Evolutionary conservation across 1,140 invertebrate genomes (phyloP).

Genomic region (Drosophila arizonae): DNA sequence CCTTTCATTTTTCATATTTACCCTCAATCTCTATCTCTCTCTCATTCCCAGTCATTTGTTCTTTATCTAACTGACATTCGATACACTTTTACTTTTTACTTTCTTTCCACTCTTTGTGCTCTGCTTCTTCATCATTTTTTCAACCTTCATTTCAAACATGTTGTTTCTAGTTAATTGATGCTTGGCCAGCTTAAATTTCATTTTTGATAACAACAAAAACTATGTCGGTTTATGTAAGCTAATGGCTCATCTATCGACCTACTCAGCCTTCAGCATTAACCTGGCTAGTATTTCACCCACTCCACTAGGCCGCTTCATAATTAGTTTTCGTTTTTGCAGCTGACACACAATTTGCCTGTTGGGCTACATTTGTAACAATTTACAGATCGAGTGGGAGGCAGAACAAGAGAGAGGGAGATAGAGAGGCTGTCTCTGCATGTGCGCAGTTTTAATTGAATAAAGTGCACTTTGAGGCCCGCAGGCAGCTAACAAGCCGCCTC

Average conservation of each 20-base stretch:
- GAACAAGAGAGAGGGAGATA: too few relatives aligned
- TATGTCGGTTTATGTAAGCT: slow-evolving; percentile 49
- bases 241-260: slow-evolving; percentile 22
- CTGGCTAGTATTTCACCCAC: slow-evolving; percentile 24
- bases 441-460: slow-evolving; percentile 75
- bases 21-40: background rate
- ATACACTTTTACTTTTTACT: background rate
- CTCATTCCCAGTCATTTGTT: background rate
- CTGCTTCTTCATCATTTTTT: background rate
- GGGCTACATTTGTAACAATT: slow-evolving; percentile 68
- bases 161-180: slow-evolving; percentile 6
- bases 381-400: slow-evolving; percentile 13
- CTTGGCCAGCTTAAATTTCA: slow-evolving; percentile 11
- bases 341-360: slow-evolving; percentile 69
- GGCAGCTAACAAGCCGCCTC: slow-evolving; percentile 13
- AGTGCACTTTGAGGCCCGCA: slow-evolving; percentile 63
- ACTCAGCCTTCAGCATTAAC: slow-evolving; percentile 62
- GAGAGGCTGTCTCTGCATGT: slow-evolving; percentile 1
- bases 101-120: background rate
- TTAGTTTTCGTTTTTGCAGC: slow-evolving; percentile 63
- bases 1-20: background rate
- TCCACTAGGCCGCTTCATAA: slow-evolving; percentile 42
- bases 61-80: too few relatives aligned
- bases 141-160: too few relatives aligned
- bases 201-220: slow-evolving; percentile 26